Evolutionary conservation across 2,888 invertebrate genomes (phyloP).

Genomic region (Graphium colonna): DNA sequence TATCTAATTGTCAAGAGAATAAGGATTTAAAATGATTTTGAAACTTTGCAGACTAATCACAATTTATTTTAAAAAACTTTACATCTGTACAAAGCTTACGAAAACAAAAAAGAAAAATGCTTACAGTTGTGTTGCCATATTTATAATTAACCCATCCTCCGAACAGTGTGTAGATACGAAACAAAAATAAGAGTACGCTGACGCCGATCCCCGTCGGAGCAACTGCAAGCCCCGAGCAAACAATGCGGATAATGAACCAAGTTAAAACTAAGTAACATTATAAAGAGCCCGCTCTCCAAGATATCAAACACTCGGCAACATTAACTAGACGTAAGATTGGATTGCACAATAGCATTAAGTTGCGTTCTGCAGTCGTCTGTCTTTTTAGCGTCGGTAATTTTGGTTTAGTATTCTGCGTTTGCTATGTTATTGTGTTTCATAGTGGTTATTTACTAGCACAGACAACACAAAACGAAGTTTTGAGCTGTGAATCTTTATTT

Average conservation of each 20-base stretch:
- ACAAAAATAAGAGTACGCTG: slow-evolving; percentile 8
- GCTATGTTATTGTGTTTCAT: neutral
- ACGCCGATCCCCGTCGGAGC: neutral
- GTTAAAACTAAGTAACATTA: slow-evolving; percentile 20
- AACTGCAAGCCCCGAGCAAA: slow-evolving; percentile 11
- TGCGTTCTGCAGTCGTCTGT: neutral
- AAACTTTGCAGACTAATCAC: too few species aligned
- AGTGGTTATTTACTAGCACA: too few species aligned
- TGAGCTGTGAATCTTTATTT: too few species aligned
- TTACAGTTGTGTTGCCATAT: neutral
- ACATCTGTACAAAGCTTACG: too few species aligned
- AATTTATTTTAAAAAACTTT: too few species aligned
- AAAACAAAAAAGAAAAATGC: too few species aligned
- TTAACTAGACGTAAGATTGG: neutral
- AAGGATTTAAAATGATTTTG: too few species aligned
- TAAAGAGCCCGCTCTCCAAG: slow-evolving; percentile 7
- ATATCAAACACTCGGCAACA: slow-evolving; percentile 11
- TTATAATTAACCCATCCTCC: neutral
- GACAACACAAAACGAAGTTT: too few species aligned
- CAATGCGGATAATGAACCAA: slow-evolving; percentile 19
- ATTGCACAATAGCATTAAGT: slow-evolving; percentile 4
- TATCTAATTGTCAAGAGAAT: too few species aligned
- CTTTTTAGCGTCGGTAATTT: neutral
- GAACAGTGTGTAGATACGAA: slow-evolving; percentile 1
- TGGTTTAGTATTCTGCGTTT: neutral